A percentile compares a stretch with the other conserved stretches of the same genome.
These are phyloP conservation scores for Calliphora vicina DNA, from an alignment of 1,140 invertebrate genomes.

Conservation along the genomic window DNA sequence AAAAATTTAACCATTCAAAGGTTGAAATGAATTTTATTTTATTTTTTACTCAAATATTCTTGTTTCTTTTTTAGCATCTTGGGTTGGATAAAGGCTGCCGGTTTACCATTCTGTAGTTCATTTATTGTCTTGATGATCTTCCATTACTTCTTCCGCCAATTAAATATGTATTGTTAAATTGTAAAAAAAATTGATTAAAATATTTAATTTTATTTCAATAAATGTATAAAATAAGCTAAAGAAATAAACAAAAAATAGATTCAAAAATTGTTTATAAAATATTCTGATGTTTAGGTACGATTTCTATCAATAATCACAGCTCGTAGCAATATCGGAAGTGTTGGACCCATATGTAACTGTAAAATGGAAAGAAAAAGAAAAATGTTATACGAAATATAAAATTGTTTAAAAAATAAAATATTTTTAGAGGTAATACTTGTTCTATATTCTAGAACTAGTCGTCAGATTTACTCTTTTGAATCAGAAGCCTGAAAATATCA, in stretches of 20 bases:
- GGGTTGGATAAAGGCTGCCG: slow-evolving; percentile 77
- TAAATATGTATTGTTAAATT: slow-evolving; percentile 64
- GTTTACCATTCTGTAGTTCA: slow-evolving; percentile 77
- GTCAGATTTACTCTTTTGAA: too few relatives aligned
- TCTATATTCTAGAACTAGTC: too few relatives aligned
- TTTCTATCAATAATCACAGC: slow-evolving; percentile 39
- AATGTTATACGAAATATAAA: not conserved
- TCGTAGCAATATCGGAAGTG: slow-evolving; percentile 50
- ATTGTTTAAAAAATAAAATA: too few relatives aligned
- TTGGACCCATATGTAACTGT: slow-evolving; percentile 57
- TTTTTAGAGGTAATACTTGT: too few relatives aligned
- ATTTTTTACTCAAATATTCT: slow-evolving; percentile 34
- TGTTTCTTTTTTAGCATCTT: slow-evolving; percentile 68
- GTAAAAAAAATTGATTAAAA: slow-evolving; percentile 2
- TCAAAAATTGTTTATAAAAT: not conserved
- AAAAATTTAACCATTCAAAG: too few relatives aligned
- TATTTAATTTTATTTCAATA: slow-evolving; percentile 17
- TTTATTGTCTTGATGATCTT: slow-evolving; percentile 77
- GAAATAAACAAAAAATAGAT: too few relatives aligned
- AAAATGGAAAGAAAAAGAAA: slow-evolving; percentile 17
- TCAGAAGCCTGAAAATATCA: too few relatives aligned
- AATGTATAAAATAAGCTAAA: slow-evolving; percentile 32
- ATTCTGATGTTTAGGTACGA: not conserved
- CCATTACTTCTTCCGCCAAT: slow-evolving; percentile 78
- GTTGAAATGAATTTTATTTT: too few relatives aligned